Percentiles rank a stretch among this genome's conserved stretches.
These are phyloP conservation scores for Eudasyphora cyanicolor DNA, from an alignment of 2,888 invertebrate species.

Conservation along the genomic window DNA sequence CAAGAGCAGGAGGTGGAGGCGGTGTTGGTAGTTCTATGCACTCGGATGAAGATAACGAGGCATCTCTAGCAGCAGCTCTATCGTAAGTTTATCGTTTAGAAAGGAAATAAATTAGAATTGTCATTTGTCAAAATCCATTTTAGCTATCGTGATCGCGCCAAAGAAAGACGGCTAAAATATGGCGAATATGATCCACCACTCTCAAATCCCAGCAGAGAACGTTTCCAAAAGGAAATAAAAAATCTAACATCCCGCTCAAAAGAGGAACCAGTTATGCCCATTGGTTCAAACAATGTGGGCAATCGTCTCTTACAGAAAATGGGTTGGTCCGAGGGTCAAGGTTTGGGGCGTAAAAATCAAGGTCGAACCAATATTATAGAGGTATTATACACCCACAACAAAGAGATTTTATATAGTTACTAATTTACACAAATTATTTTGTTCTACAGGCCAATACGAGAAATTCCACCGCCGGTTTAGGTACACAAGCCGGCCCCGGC, in stretches of 20 bases:
- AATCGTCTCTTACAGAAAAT: constrained; percentile 97
- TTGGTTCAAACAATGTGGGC: constrained; percentile 95
- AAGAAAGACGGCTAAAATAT: constrained; percentile 95
- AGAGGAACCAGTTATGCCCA: constrained; percentile 78
- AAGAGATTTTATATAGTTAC: neutral
- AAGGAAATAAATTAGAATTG: neutral
- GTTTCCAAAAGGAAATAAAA: constrained; percentile 83
- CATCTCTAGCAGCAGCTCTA: constrained; percentile 45
- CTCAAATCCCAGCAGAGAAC: constrained; percentile 87
- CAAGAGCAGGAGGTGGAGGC: constrained; percentile 66
- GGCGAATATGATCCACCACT: constrained; percentile 90
- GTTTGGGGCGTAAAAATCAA: constrained; percentile 95
- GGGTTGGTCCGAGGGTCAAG: constrained; percentile 99
- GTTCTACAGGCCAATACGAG: constrained; percentile 78
- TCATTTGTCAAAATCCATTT: neutral
- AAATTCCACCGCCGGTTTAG: constrained; percentile 90
- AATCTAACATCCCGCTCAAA: constrained; percentile 78
- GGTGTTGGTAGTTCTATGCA: constrained; percentile 13
- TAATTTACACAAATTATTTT: neutral
- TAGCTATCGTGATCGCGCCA: constrained; percentile 95
- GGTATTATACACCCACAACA: constrained; percentile 79
- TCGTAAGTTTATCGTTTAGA: constrained; percentile 47
- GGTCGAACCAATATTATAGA: constrained; percentile 96
- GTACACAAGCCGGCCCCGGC: constrained; percentile 89
- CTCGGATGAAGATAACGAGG: neutral